Evolutionary conservation across 2,113 vertebrate species (phyloP).

Genomic region (Brachypteracias leptosomus): DNA sequence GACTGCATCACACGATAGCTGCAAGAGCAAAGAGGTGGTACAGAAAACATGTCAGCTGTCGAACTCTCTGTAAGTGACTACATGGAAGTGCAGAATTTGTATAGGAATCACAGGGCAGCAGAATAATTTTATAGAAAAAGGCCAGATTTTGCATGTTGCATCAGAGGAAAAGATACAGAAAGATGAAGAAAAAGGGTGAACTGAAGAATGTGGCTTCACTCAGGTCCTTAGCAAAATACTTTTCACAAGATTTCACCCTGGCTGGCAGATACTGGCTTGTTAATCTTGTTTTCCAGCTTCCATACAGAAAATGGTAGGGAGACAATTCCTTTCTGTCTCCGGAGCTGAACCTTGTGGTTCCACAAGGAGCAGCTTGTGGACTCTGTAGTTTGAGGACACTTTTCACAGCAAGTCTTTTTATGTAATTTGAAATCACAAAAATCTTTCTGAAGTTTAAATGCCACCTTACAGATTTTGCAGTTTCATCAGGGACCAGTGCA

Average conservation of each 20-base stretch:
- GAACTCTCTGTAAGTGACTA: neutral
- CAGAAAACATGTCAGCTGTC: neutral
- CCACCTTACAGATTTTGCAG: neutral
- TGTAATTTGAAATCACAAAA: neutral
- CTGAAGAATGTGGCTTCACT: neutral
- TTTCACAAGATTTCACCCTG: neutral
- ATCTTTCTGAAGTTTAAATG: neutral
- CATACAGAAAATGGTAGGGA: neutral
- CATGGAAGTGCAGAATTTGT: neutral
- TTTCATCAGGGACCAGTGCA: neutral
- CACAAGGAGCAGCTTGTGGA: too few relatives aligned
- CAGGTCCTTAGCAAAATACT: neutral
- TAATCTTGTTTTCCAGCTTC: neutral
- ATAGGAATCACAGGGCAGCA: neutral
- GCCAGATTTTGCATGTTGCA: neutral
- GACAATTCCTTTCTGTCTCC: neutral
- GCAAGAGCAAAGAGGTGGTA: neutral
- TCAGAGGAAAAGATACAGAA: neutral
- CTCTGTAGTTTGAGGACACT: neutral
- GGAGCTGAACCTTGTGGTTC: neutral
- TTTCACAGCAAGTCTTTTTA: neutral
- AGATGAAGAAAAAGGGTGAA: neutral
- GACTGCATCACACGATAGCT: constrained; percentile 88
- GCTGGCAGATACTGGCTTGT: neutral
- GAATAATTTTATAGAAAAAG: neutral